A percentile compares a stretch with the other conserved stretches of the same genome.
phyloP scores from a whole-genome alignment of 2,888 invertebrate species.

The Elegia similella region DNA sequence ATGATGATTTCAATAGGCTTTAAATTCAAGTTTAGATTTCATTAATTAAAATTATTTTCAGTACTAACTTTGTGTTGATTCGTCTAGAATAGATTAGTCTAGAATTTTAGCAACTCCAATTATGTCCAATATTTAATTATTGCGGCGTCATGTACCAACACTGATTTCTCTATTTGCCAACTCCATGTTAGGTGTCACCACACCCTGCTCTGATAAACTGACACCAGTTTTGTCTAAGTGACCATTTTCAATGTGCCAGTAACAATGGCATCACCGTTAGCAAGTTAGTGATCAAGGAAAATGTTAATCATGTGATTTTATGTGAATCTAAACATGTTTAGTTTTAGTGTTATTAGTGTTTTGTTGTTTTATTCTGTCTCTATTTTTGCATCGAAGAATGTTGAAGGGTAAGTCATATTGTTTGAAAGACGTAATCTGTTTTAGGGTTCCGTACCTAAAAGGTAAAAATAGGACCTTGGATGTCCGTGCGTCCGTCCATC shows the following conservation, averaged over 20 bases:
- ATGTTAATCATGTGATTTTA: constrained; percentile 38
- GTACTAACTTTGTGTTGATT: neutral
- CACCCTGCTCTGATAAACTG: constrained; percentile 63
- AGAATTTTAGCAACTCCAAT: neutral
- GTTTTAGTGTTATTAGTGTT: constrained; percentile 52
- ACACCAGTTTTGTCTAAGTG: constrained; percentile 50
- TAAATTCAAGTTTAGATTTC: too few relatives aligned
- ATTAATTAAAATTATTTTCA: too few relatives aligned
- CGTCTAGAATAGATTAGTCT: neutral
- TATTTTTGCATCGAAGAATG: constrained; percentile 54
- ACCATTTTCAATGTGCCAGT: constrained; percentile 58
- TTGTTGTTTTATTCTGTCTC: constrained; percentile 51
- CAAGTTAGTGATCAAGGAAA: constrained; percentile 38
- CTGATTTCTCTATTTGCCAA: constrained; percentile 64
- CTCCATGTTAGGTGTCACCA: constrained; percentile 63
- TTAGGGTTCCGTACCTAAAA: too few relatives aligned
- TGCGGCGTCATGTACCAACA: constrained; percentile 54
- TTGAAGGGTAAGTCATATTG: constrained; percentile 57
- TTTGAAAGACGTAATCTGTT: constrained; percentile 10
- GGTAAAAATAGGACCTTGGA: too few relatives aligned
- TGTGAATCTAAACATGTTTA: constrained; percentile 53
- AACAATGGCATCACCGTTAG: constrained; percentile 36
- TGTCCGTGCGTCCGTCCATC: too few relatives aligned
- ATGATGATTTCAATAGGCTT: too few relatives aligned
- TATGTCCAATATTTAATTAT: constrained; percentile 37